Base-by-base conservation (phyloP, 2,888 invertebrate genomes). In the Ariolimax columbianus region DNA sequence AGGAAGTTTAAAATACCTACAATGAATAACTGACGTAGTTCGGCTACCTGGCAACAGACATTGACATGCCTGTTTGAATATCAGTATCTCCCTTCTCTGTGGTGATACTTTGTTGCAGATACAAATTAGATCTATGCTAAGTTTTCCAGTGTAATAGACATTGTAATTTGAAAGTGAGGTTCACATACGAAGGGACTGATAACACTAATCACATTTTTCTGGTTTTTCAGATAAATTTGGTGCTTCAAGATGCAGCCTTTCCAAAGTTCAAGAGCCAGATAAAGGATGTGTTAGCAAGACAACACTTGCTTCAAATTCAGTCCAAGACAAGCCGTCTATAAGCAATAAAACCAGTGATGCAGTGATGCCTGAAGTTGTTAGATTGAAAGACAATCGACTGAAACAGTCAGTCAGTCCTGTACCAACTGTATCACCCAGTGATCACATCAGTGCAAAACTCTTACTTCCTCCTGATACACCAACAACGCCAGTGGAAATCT, bases 381-480 rank as follows among this genome's bases (percentile, higher is more conserved):
- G 30, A 40, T 43, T 79, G 33, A 79, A 68, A 47, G 79, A 68
- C 47, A 30, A 0, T 38, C 79, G 11, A 30, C 40, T n/a, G 38
- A 38, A 36, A 26, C 36, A 33, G 26, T 1, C 51, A 33, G n/a
- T 19, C 23, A 81, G 51, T 59, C 36, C 72, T 47, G 51, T 26
- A 19, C 51, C 55, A 26, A 38, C 51, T 43, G 40, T 14, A 47
- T 6, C 14, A 23, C 38, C 55, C n/a, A 9, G 17, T 40, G 43
- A 19, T 66, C 40, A 63, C 43, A 66, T 9, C 68, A 23, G 11
- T 17, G 11, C 68, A 14, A 66, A 43, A 33, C 19, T 30, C 1
- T 33, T 26, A 23, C 47, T 55, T 59, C 23, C 43, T 1, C 23
- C 11, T 90, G 91, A 40, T 91, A 91, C 91, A 90, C 88, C 70